Evolutionary conservation across 2,888 invertebrate genomes (phyloP).

Genomic region (Nephrotoma flavescens): DNA sequence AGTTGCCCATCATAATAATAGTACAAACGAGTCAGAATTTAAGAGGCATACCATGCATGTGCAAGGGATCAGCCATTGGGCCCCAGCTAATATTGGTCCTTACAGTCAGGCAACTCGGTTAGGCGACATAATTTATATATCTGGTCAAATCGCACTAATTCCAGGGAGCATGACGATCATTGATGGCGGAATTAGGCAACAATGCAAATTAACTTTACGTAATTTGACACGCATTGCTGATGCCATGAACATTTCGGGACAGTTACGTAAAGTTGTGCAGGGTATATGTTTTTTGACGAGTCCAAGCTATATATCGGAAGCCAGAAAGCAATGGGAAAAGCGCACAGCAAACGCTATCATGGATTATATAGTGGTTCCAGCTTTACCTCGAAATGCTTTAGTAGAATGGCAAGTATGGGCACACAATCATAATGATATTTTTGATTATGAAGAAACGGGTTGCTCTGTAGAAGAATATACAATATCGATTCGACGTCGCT

Average conservation of each 20-base stretch:
- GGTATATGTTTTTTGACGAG: slow-evolving; percentile 79
- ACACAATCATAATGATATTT: slow-evolving; percentile 71
- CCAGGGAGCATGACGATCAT: slow-evolving; percentile 65
- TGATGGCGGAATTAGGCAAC: slow-evolving; percentile 61
- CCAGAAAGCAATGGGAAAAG: slow-evolving; percentile 66
- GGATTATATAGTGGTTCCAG: slow-evolving; percentile 71
- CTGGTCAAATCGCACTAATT: slow-evolving; percentile 84
- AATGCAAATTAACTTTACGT: slow-evolving; percentile 68
- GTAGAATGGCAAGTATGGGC: slow-evolving; percentile 94
- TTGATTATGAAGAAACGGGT: slow-evolving; percentile 85
- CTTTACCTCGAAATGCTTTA: slow-evolving; percentile 61
- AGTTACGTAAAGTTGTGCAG: slow-evolving; percentile 70
- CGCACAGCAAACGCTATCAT: slow-evolving; percentile 75
- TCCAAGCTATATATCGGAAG: slow-evolving; percentile 52
- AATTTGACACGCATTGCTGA: slow-evolving; percentile 71
- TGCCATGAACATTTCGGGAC: slow-evolving; percentile 63
- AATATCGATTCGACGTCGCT: slow-evolving; percentile 68
- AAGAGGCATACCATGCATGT: slow-evolving; percentile 78
- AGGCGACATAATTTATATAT: slow-evolving; percentile 69
- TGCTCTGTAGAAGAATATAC: slow-evolving; percentile 69
- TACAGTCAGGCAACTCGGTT: slow-evolving; percentile 85
- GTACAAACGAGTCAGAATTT: slow-evolving; percentile 15
- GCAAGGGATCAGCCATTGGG: slow-evolving; percentile 93
- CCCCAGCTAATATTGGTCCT: slow-evolving; percentile 94
- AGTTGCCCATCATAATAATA: slow-evolving; percentile 32